Base-by-base conservation (phyloP, 2,888 invertebrate species). In the Girardia tigrina region DNA sequence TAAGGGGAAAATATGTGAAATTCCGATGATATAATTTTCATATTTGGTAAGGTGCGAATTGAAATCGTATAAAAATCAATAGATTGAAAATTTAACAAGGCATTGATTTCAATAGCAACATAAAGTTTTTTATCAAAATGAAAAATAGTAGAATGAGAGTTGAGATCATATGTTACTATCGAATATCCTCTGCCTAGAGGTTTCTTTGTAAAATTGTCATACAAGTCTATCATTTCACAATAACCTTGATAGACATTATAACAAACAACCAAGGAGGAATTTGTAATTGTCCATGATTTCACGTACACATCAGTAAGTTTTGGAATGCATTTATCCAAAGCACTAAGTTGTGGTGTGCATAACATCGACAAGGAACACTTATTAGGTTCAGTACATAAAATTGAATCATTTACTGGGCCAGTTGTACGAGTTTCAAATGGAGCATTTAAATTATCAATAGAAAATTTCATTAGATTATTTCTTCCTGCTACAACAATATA, bases 101-200 rank as follows among this genome's bases (percentile, higher is more conserved):
- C 2, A 56, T 56, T 12, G n/a, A 56, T n/a, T 56, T 56, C 56
- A 56, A 12, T 56, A 20, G 56, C 56, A 56, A 56, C 4, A 16
- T 8, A 56, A 56, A 56, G 56, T 56, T n/a, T 56, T 6, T 56
- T n/a, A 20, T n/a, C 20, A 56, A 56, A n/a, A 56, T 56, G n/a
- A n/a, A 56, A 56, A 56, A 56, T 56, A 56, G 56, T 56, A n/a
- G 56, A 56, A 56, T 56, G 56, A 56, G n/a, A 56, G n/a, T 56
- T 16, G 56, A 4, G 56, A 56, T 56, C 56, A 56, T 56, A 2
- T 20, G 4, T 56, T 4, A 56, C 56, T 20, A 56, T 56, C 2
- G 56, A 56, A 56, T 56, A 56, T 20, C 8, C 56, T 56, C 23
- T 56, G 23, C 56, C n/a, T 16, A 20, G n/a, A 56, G 4, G n/a